Evolutionary conservation across 2,113 vertebrate genomes (phyloP).

Genomic region (Trochalopteron elliotii): DNA sequence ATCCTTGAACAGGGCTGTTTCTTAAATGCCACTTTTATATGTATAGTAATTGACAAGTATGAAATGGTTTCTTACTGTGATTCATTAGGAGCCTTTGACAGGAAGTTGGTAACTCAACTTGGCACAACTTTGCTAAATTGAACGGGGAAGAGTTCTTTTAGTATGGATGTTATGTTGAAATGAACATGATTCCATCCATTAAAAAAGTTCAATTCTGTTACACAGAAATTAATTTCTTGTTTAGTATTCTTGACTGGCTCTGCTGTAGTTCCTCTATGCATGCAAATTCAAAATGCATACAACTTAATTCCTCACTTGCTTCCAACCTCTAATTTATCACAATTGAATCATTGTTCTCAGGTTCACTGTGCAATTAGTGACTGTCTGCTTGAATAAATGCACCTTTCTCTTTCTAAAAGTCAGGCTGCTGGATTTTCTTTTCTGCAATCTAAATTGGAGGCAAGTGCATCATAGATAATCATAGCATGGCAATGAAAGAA

Average conservation of each 20-base stretch:
- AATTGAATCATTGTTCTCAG: not conserved
- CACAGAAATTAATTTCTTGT: conserved; percentile 3
- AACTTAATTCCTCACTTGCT: not conserved
- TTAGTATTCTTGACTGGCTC: not conserved
- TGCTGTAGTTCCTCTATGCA: not conserved
- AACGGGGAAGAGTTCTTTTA: not conserved
- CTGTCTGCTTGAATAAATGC: not conserved
- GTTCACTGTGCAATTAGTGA: conserved; percentile 24
- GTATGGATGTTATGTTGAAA: not conserved
- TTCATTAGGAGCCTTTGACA: not conserved
- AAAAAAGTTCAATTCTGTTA: not conserved
- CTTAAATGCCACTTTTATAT: not conserved
- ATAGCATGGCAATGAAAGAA: not conserved
- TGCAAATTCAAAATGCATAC: not conserved
- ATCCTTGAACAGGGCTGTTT: not conserved
- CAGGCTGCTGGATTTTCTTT: not conserved
- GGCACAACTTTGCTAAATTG: not conserved
- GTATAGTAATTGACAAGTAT: not conserved
- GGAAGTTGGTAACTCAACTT: not conserved
- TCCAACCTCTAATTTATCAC: conserved; percentile 25
- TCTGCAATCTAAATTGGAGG: not conserved
- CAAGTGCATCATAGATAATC: not conserved
- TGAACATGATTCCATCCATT: not conserved
- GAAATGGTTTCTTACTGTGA: not conserved
- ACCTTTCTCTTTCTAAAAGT: not conserved